These are phyloP conservation scores for Prunella himalayana DNA, from an alignment of 2,113 vertebrate species.

Conservation along the genomic window DNA sequence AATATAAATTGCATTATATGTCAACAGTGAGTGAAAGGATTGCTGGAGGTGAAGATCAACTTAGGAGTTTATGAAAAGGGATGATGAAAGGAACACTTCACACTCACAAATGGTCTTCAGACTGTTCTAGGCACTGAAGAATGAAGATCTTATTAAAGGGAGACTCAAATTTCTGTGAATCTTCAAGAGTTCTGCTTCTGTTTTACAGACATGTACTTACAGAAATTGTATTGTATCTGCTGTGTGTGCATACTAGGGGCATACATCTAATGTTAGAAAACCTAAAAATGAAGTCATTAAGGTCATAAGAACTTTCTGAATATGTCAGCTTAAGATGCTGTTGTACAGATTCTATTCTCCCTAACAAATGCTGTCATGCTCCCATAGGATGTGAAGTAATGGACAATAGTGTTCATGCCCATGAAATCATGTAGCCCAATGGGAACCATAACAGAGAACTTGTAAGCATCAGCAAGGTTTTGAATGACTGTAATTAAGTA, in stretches of 20 bases:
- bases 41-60: not conserved
- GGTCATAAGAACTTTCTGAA: not conserved
- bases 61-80: not conserved
- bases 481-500: conserved; percentile 54
- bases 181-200: not conserved
- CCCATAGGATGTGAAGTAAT: conserved; percentile 20
- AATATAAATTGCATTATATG: not conserved
- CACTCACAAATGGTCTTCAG: not conserved
- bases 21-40: not conserved
- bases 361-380: not conserved
- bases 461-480: not conserved
- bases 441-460: conserved; percentile 18
- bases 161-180: not conserved
- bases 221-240: not conserved
- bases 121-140: not conserved
- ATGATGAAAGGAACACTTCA: not conserved
- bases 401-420: not conserved
- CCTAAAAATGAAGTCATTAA: not conserved
- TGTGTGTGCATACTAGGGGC: rapidly evolving
- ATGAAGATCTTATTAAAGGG: not conserved
- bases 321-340: not conserved
- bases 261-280: not conserved
- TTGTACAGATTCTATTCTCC: not conserved
- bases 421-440: not conserved
- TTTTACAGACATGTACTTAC: not conserved